Percentiles rank a stretch among this genome's conserved stretches.
Conservation (phyloP, 2,888 invertebrate species). For the Portevinia maculata region DNA sequence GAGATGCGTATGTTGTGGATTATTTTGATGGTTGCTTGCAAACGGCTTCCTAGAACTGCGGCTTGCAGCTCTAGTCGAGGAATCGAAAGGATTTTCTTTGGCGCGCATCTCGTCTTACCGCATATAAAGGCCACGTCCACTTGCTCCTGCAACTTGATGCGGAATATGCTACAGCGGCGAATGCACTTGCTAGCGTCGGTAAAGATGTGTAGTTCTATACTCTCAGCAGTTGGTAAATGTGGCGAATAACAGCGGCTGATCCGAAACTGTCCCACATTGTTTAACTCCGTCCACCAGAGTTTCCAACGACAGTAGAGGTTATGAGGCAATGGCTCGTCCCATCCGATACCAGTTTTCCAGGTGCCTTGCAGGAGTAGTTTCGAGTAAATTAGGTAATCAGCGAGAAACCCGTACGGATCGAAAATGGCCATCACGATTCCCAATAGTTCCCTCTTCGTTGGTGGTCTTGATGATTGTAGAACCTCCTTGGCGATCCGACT, state of each 20-base stretch:
- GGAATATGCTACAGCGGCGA: constrained; percentile 68
- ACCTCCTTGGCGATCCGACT: too few relatives aligned
- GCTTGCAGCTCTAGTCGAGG: constrained; percentile 27
- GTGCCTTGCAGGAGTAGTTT: constrained; percentile 29
- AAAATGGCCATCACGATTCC: constrained; percentile 32
- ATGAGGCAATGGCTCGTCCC: constrained; percentile 22
- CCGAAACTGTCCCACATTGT: not conserved
- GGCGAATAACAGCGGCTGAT: constrained; percentile 29
- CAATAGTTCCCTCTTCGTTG: constrained; percentile 34
- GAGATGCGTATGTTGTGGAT: not conserved
- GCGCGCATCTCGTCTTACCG: constrained; percentile 50
- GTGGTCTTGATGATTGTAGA: too few relatives aligned
- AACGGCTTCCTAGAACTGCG: constrained; percentile 14
- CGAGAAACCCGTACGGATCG: constrained; percentile 19
- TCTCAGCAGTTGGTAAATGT: not conserved
- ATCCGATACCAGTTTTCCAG: constrained; percentile 29
- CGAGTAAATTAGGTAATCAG: constrained; percentile 20
- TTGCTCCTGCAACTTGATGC: constrained; percentile 16
- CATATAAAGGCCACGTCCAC: constrained; percentile 58
- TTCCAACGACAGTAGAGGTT: too few relatives aligned
- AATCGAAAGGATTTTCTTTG: not conserved
- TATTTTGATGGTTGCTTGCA: constrained; percentile 1
- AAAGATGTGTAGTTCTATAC: constrained; percentile 61
- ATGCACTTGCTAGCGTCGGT: constrained; percentile 70
- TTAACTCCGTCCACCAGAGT: constrained; percentile 24